Conservation (phyloP, 2,888 invertebrate genomes). For the Noctuana brunneofusca region DNA sequence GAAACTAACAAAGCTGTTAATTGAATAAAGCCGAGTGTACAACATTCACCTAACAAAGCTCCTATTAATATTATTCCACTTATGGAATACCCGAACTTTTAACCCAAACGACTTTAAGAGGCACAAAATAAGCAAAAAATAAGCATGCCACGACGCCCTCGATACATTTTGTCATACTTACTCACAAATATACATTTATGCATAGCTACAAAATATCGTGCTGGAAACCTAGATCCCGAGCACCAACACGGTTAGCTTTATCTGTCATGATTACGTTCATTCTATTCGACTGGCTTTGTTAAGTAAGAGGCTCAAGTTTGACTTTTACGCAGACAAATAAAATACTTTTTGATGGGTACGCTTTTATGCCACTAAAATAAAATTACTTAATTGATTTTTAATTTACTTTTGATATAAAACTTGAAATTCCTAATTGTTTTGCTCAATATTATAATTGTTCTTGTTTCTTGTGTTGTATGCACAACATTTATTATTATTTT, state of each 20-base stretch:
- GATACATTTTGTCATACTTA: conserved; percentile 62
- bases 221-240: conserved; percentile 74
- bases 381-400: no score
- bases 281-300: conserved; percentile 14
- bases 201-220: conserved; percentile 63
- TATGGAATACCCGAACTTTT: not conserved
- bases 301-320: not conserved
- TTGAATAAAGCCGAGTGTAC: not conserved
- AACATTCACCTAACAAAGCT: not conserved
- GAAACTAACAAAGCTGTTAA: not conserved
- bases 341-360: no score
- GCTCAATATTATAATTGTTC: no score
- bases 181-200: conserved; percentile 58
- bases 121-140: conserved; percentile 2
- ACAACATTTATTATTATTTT: no score
- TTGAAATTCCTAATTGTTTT: no score
- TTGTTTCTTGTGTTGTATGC: no score
- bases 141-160: conserved; percentile 48
- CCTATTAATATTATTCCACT: not conserved
- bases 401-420: no score
- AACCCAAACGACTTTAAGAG: not conserved
- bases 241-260: conserved; percentile 70
- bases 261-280: conserved; percentile 51
- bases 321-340: not conserved
- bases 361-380: no score